Evolutionary conservation across 2,797 vertebrate species (phyloP), one percentile per base, ranked within the genome.

Genomic region (Zenarchopterus dispar): DNA sequence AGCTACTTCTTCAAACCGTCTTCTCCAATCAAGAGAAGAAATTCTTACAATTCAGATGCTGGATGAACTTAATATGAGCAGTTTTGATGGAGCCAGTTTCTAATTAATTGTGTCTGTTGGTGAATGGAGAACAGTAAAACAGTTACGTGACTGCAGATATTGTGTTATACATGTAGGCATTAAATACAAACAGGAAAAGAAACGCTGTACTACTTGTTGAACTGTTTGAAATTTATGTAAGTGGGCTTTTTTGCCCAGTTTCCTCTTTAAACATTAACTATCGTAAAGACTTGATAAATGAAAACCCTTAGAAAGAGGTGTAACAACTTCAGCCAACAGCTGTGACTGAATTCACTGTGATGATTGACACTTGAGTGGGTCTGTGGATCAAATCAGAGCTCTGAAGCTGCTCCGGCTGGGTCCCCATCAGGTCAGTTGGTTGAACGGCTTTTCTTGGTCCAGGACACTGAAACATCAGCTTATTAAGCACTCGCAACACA

Each of bases 321-420:
- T 18, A 19, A 46, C n/a, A 18, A 41, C 44, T 48, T 51, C 1
- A 56, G n/a, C n/a, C 15, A 18, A 22, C 3, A 22, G 19, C 5
- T 9, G 4, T 0, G 8, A 21, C 2, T 24, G 8, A 6, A 62
- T 52, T 57, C 2, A 51, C 19, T 11, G 22, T 0, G 13, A 24
- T 16, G 19, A 46, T 31, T 17, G 51, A 46, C 11, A 26, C 53
- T 66, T 41, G 55, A 51, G 48, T 17, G 47, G 15, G 8, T 82
- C 46, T 49, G 61, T 47, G 43, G 61, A 51, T 2, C 17, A 24
- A 17, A 46, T 21, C 0, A 36, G 48, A 21, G 41, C 31, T 22
- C 23, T 31, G 41, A 8, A 24, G 10, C 6, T 54, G 51, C 9
- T 61, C 33, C 13, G 13, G 36, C 5, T 8, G 36, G 11, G 53